Base-by-base conservation (phyloP, 2,113 vertebrate genomes). In the Podocnemis expansa region DNA sequence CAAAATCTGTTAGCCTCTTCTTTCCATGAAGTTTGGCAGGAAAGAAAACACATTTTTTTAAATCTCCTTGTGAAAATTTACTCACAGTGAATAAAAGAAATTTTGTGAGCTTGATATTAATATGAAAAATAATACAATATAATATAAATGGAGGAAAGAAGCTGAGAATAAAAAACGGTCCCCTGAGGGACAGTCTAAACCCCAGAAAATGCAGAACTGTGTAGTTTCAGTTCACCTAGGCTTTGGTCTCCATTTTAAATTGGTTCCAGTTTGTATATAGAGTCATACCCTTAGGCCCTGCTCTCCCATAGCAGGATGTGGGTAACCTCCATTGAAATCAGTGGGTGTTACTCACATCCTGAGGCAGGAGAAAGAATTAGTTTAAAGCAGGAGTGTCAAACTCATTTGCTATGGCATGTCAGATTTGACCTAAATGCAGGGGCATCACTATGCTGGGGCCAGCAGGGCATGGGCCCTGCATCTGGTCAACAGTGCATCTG, bases 291-390 rank as follows among this genome's bases (percentile, higher is more conserved):
- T 80, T 0, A 2, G 83, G 75, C 85, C 2, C 75, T 85, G 84
- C 31, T 93, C 91, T 90, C 91, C 91, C 89, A 41, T 76, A 89
- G 93, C 92, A 93, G 94, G 95, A 95, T 95, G 10, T 96, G 96
- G 95, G 89, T 90, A 94, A 94, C 51, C 29, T 88, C 17, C 82
- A 22, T 47, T 0, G 4, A 90, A 84, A 25, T 90, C 90, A 79
- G 11, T 0, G 0, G 13, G 43, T 0, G 0, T 86, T 75, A 54
- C 25, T 86, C 84, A 85, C 87, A 80, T 82, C 81, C 55, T 2
- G 0, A 52, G 85, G 87, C 43, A n/a, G 76, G 78, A 94, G 13
- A 52, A 25, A 38, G 70, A 85, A 85, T 47, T 56, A 92, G 85
- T 90, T 82, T 86, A 89, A 82, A 0, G 11, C n/a, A n/a, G n/a